Evolutionary conservation across 2,113 vertebrate species (phyloP).

Genomic region (Promerops cafer): DNA sequence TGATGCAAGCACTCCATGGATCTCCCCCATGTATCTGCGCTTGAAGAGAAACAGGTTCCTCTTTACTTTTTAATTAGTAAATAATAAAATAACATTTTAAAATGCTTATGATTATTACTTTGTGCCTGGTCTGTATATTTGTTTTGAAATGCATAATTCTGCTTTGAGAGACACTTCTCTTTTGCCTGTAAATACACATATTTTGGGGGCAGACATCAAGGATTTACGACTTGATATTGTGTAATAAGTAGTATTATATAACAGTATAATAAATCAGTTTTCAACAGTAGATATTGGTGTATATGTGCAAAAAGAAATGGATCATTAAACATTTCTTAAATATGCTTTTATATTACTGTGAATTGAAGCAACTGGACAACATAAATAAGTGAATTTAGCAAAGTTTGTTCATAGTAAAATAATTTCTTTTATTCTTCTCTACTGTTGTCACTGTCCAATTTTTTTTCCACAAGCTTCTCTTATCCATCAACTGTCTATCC

Average conservation of each 20-base stretch:
- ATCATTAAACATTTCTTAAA: not conserved
- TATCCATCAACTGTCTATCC: not conserved
- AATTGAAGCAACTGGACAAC: not conserved
- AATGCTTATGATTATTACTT: not conserved
- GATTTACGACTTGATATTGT: not conserved
- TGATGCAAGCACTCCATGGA: fast-evolving
- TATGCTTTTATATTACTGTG: not conserved
- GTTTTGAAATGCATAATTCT: not conserved
- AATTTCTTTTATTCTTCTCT: not conserved
- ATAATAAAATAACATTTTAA: not conserved
- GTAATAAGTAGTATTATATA: not conserved
- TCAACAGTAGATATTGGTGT: not conserved
- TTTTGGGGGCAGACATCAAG: not conserved
- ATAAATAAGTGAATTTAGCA: not conserved
- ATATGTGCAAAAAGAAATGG: not conserved
- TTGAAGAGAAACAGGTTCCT: not conserved
- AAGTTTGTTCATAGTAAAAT: not conserved
- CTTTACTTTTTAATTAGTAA: not conserved
- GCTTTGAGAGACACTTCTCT: not conserved
- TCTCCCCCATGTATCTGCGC: not conserved
- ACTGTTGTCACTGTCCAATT: not conserved
- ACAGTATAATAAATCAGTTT: not conserved
- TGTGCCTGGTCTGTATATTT: not conserved
- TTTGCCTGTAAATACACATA: not conserved
- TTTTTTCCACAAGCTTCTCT: not conserved